Evolutionary conservation across 53 echinoderm and acorn worm genomes (phyloP), one percentile per base, ranked within the genome.

Genomic region (Antedon mediterranea): DNA sequence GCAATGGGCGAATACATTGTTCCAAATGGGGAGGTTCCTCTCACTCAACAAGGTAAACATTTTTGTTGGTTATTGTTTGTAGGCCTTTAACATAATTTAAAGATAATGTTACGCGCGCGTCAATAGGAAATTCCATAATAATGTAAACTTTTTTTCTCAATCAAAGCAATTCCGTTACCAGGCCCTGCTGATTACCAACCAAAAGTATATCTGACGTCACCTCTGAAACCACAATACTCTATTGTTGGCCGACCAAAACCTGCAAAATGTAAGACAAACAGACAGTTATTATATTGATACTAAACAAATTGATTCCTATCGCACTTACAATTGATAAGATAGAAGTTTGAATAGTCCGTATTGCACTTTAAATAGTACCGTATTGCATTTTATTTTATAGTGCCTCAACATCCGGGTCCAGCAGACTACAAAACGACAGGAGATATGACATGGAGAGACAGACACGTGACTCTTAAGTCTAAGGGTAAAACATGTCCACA

Each of bases 1-100:
- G 91, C 94, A 11, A 94, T 94, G 94, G 94, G 94, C n/a, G 94
- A 94, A 30, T 94, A 91, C 80, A 91, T 94, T 72, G 80, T 94
- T 0, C 91, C 94, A 0, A 78, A 82, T 31, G 94, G 85, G 14
- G 91, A 87, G 32, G 85, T 81, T 32, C 94, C 94, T 2, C 83
- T 94, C 0, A 94, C 94, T 6, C 94, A 94, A 43, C 87, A 87
- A 8, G 89, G 89, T 89, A 84, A 80, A 74, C 31, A 13, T 28
- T 7, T 73, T 8, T 0, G 15, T 3, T n/a, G n/a, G n/a, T n/a
- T n/a, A n/a, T n/a, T n/a, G n/a, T n/a, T n/a, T n/a, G n/a, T n/a
- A n/a, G n/a, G n/a, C n/a, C n/a, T n/a, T n/a, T n/a, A n/a, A n/a
- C n/a, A n/a, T n/a, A n/a, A n/a, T n/a, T n/a, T n/a, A n/a, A n/a